phyloP scores from a whole-genome alignment of 1,140 invertebrate genomes.

The Neocloeon triangulifer region DNA sequence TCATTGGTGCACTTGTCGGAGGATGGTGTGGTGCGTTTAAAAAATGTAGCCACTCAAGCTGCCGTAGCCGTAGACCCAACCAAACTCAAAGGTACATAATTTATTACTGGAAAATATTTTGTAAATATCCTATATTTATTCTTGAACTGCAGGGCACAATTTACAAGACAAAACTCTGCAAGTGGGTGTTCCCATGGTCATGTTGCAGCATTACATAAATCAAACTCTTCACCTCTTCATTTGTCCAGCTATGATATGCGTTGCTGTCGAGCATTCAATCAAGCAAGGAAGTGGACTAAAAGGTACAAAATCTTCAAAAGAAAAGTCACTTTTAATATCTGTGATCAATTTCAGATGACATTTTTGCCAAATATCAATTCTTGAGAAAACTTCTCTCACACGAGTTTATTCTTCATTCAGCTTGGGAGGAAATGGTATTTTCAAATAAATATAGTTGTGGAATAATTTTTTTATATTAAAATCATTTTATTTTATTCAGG shows the following conservation, averaged over 20 bases:
- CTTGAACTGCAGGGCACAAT: constrained; percentile 27
- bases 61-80: constrained; percentile 17
- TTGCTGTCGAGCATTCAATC: constrained; percentile 14
- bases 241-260: constrained; percentile 28
- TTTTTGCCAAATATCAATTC: constrained; percentile 14
- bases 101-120: no score
- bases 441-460: no score
- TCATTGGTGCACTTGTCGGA: constrained; percentile 13
- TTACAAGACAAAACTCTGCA: constrained; percentile 36
- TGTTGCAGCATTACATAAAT: constrained; percentile 48
- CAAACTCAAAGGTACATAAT: constrained; percentile 15
- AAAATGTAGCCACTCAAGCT: constrained; percentile 12
- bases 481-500: no score
- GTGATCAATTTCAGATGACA: constrained; percentile 18
- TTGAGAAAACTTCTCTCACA: constrained; percentile 10
- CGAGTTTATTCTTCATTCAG: constrained; percentile 8
- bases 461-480: no score
- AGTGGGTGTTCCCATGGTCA: constrained; percentile 37
- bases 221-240: constrained; percentile 39
- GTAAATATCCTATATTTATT: constrained; percentile 12
- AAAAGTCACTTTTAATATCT: constrained; percentile 9
- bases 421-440: constrained; percentile 6
- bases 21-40: constrained; percentile 12
- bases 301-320: constrained; percentile 12
- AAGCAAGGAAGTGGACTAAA: constrained; percentile 12